These are phyloP conservation scores for Amiota mariae DNA, from an alignment of 2,888 invertebrate genomes.

Conservation along the genomic window DNA sequence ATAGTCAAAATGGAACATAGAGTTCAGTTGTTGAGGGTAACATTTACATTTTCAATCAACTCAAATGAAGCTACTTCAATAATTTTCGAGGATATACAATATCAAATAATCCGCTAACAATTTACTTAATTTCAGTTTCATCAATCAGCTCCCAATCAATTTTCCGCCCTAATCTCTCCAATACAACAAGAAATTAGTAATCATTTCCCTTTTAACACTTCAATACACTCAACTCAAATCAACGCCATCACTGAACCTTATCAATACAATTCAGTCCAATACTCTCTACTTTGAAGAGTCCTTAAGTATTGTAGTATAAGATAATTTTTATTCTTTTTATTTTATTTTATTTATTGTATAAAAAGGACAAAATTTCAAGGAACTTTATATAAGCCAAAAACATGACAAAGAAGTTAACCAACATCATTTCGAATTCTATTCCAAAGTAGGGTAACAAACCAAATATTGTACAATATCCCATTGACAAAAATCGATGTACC, in stretches of 20 bases:
- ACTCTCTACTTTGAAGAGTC: no score
- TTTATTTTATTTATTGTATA: no score
- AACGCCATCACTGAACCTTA: not conserved
- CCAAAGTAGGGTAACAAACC: not conserved
- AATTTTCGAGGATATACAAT: no score
- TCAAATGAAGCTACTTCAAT: no score
- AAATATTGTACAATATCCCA: not conserved
- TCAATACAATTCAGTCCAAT: not conserved
- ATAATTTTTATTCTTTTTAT: no score
- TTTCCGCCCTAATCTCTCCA: not conserved
- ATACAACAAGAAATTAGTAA: not conserved
- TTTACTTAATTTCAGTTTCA: no score
- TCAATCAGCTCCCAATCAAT: not conserved
- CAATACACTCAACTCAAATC: slow-evolving; percentile 13
- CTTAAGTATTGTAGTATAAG: no score
- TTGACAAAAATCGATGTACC: slow-evolving; percentile 5
- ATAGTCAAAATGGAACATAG: no score
- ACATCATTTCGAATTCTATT: not conserved
- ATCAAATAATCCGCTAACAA: no score
- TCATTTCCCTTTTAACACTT: slow-evolving; percentile 26
- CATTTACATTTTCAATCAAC: no score
- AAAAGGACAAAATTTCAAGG: not conserved
- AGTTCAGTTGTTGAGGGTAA: no score
- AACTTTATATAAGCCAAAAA: not conserved
- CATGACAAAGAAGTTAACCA: not conserved